These are phyloP conservation scores for Amphiura filiformis DNA, from an alignment of 35 echinoderm and acorn worm species.

Conservation along the genomic window DNA sequence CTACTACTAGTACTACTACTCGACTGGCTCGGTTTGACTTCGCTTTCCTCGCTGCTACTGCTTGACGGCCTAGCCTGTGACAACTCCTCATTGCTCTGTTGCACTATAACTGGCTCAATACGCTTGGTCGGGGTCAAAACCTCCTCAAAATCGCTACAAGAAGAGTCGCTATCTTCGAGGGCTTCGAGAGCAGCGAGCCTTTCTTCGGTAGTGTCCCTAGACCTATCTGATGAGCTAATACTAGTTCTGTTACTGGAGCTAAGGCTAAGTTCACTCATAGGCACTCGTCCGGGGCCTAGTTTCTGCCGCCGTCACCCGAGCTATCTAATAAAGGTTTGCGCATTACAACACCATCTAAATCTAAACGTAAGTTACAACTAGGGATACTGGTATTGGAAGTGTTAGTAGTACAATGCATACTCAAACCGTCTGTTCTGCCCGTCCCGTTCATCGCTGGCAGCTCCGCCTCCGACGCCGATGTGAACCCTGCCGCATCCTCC, in stretches of 20 bases:
- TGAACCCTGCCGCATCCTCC: conserved; percentile 16
- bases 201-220: not conserved
- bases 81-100: not conserved
- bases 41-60: no score
- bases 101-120: not conserved
- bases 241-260: conserved; percentile 5
- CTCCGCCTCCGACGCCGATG: conserved; percentile 17
- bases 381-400: conserved; percentile 38
- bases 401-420: conserved; percentile 65
- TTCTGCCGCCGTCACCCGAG: not conserved
- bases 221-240: not conserved
- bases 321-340: not conserved
- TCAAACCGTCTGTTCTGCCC: conserved; percentile 50
- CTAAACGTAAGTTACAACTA: conserved; percentile 43
- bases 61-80: not conserved
- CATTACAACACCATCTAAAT: conserved; percentile 37
- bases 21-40: not conserved
- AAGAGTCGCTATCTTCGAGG: not conserved
- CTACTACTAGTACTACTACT: conserved; percentile 27
- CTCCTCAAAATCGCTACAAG: not conserved
- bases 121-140: not conserved
- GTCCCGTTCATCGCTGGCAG: conserved; percentile 28
- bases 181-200: not conserved
- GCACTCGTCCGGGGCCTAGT: not conserved
- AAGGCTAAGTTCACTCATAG: not conserved